These are phyloP conservation scores for Intoshia linei DNA, from an alignment of 1,140 invertebrate species.

Conservation along the genomic window DNA sequence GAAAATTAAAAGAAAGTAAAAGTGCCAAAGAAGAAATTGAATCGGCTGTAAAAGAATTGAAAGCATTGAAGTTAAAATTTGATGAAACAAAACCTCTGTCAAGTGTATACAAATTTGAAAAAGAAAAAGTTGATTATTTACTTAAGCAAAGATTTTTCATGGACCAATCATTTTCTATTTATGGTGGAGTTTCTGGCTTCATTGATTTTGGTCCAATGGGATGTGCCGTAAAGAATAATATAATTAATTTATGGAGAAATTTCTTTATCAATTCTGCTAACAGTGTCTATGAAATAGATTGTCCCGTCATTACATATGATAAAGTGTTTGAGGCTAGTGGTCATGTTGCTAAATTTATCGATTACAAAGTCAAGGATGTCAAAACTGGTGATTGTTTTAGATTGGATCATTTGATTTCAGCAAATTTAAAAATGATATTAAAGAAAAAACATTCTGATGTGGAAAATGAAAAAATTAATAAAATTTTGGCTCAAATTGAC, in stretches of 20 bases:
- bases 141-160: conserved; percentile 83
- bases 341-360: conserved; percentile 87
- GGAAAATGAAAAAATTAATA: conserved; percentile 4
- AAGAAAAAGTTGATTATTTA: conserved; percentile 72
- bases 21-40: conserved; percentile 63
- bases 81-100: not conserved
- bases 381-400: conserved; percentile 81
- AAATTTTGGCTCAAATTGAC: too few species aligned
- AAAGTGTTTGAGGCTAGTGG: conserved; percentile 43
- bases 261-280: conserved; percentile 87
- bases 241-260: conserved; percentile 61
- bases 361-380: conserved; percentile 90
- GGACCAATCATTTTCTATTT: conserved; percentile 94
- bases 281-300: conserved; percentile 52
- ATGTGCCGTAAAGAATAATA: conserved; percentile 76
- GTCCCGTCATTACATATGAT: not conserved
- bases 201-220: conserved; percentile 99
- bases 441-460: too few species aligned
- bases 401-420: conserved; percentile 85
- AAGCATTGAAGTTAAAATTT: conserved; percentile 51
- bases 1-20: conserved; percentile 44
- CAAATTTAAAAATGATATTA: conserved; percentile 8
- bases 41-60: conserved; percentile 61
- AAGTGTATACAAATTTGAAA: conserved; percentile 29
- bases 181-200: conserved; percentile 55